Percentiles rank a stretch among this genome's conserved stretches.
These are phyloP conservation scores for Tragelaphus imberbis DNA, from an alignment of 2,113 vertebrate genomes.

Conservation along the genomic window DNA sequence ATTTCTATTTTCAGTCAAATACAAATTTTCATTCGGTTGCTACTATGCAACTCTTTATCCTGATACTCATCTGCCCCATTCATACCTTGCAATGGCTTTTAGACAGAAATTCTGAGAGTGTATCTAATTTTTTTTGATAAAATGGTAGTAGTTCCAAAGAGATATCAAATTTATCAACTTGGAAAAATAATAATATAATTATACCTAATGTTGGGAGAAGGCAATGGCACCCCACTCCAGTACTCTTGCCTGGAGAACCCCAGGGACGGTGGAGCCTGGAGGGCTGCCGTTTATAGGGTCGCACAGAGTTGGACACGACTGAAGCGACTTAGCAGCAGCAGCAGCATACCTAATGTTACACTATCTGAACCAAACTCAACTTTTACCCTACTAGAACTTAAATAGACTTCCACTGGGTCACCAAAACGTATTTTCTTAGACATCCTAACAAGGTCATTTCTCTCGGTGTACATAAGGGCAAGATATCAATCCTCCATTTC, in stretches of 20 bases:
- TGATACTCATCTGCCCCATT: not conserved
- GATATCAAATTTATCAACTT: not conserved
- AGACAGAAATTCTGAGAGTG: not conserved
- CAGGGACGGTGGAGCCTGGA: too few relatives aligned
- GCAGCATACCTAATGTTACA: not conserved
- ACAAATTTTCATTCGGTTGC: not conserved
- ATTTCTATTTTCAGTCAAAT: conserved; percentile 13
- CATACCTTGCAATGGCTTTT: not conserved
- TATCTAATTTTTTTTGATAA: not conserved
- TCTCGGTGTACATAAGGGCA: not conserved
- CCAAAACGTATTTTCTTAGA: conserved; percentile 22
- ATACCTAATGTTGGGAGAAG: not conserved
- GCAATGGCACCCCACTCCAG: too few relatives aligned
- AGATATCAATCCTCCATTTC: conserved; percentile 21
- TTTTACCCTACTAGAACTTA: not conserved
- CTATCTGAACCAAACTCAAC: not conserved
- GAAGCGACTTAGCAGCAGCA: too few relatives aligned
- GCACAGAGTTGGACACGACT: too few relatives aligned
- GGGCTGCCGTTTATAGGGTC: too few relatives aligned
- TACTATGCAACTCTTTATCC: not conserved
- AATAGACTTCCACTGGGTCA: not conserved
- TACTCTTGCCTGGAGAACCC: too few relatives aligned
- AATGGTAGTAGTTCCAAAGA: not conserved
- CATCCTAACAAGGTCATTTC: conserved; percentile 39
- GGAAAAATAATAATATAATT: conserved; percentile 11